Conservation (phyloP, 2,888 invertebrate genomes). For the Cryptosula pallasiana region DNA sequence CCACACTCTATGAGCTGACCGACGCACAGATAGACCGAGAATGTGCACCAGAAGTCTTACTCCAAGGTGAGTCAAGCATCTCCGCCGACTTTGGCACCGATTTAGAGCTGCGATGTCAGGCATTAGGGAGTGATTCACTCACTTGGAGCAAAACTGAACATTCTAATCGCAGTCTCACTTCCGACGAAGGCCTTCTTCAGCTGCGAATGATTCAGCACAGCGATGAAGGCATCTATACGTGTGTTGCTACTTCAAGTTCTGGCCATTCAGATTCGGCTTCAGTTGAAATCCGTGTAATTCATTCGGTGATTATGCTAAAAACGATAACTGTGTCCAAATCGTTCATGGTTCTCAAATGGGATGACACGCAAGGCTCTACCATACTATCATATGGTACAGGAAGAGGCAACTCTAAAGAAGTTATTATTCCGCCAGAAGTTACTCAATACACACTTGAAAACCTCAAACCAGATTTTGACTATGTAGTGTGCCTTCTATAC, state of each 20-base stretch:
- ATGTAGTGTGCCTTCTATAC: not conserved
- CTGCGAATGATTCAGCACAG: not conserved
- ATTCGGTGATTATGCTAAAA: not conserved
- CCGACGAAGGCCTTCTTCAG: not conserved
- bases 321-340: slow-evolving; percentile 10
- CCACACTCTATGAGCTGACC: not conserved
- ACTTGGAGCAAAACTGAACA: not conserved
- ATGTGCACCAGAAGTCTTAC: not conserved
- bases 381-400: not conserved
- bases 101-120: not conserved
- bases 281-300: not conserved
- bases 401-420: not conserved
- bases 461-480: not conserved
- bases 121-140: not conserved
- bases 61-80: not conserved
- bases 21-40: not conserved
- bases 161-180: not conserved
- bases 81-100: slow-evolving; percentile 8
- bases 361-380: not conserved
- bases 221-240: not conserved
- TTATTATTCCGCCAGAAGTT: not conserved
- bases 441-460: slow-evolving; percentile 7
- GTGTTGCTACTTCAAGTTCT: not conserved
- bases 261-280: not conserved
- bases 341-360: not conserved